A percentile compares a stretch with the other conserved stretches of the same genome.
Conservation (phyloP, 1,140 invertebrate genomes). For the Drosophila malerkotliana region DNA sequence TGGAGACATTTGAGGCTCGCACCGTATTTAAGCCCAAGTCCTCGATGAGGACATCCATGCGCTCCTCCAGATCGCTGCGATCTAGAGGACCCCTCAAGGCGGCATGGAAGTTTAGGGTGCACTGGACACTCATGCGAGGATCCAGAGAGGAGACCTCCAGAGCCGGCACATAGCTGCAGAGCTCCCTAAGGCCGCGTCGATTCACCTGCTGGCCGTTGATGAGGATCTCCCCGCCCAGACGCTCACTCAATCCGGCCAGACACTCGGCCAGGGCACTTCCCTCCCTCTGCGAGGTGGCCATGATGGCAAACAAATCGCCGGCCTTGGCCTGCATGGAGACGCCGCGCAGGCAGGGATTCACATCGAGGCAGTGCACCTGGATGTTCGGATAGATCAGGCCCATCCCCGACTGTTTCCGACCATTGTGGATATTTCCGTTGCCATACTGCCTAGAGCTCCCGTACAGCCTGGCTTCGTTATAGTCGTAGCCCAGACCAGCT, state of each 20-base stretch:
- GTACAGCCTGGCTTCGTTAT: constrained; percentile 71
- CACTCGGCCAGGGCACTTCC: constrained; percentile 93
- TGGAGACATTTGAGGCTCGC: constrained; percentile 90
- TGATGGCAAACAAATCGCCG: constrained; percentile 94
- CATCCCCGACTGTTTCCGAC: constrained; percentile 80
- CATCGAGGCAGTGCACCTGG: constrained; percentile 87
- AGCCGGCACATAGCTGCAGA: constrained; percentile 83
- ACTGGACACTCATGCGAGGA: constrained; percentile 91
- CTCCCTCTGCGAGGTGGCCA: constrained; percentile 93
- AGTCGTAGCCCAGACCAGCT: constrained; percentile 60
- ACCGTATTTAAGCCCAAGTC: constrained; percentile 95
- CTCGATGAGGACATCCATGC: constrained; percentile 93
- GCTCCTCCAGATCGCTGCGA: constrained; percentile 87
- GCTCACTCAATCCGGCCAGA: constrained; percentile 89
- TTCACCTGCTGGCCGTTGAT: constrained; percentile 93
- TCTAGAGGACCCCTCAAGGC: constrained; percentile 87
- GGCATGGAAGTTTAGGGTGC: constrained; percentile 92
- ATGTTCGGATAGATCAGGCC: constrained; percentile 87
- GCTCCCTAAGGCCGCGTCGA: constrained; percentile 87
- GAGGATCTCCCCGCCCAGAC: constrained; percentile 91
- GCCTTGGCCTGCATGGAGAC: constrained; percentile 93
- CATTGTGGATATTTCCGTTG: constrained; percentile 38
- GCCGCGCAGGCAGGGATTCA: constrained; percentile 86
- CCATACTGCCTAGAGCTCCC: constrained; percentile 68
- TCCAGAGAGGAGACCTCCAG: constrained; percentile 84